These are phyloP conservation scores for Drosophila pandora DNA, from an alignment of 1,140 invertebrate genomes.

Conservation along the genomic window DNA sequence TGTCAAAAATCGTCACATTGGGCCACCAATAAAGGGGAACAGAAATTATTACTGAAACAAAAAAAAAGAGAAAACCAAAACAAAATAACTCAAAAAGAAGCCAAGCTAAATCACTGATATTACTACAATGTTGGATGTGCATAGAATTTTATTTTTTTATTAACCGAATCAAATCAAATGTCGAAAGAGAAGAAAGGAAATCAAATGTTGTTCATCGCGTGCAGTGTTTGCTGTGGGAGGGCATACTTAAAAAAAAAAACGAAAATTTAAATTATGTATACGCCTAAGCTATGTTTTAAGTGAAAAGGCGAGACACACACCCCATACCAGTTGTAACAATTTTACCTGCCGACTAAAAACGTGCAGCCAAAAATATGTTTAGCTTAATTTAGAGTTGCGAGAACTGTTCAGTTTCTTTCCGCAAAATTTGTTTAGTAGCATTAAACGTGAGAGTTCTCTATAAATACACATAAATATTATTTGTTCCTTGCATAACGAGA, in stretches of 20 bases:
- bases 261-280: constrained; percentile 53
- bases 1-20: constrained; percentile 71
- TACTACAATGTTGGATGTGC: constrained; percentile 65
- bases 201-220: constrained; percentile 60
- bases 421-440: neutral
- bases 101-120: constrained; percentile 72
- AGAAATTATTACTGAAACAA: constrained; percentile 19
- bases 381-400: constrained; percentile 35
- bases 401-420: constrained; percentile 1
- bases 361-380: constrained; percentile 39
- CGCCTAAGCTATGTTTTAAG: constrained; percentile 53
- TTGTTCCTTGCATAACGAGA: constrained; percentile 66
- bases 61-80: constrained; percentile 28
- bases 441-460: constrained; percentile 16
- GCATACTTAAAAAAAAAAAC: constrained; percentile 45
- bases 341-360: constrained; percentile 9
- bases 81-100: constrained; percentile 47
- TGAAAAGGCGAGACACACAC: constrained; percentile 41
- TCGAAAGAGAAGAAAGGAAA: constrained; percentile 22
- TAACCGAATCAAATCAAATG: constrained; percentile 44
- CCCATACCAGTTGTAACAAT: constrained; percentile 55
- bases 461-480: constrained; percentile 61
- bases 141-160: constrained; percentile 76
- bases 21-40: constrained; percentile 48
- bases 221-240: neutral